phyloP scores from a whole-genome alignment of 2,113 vertebrate genomes.

The Catharus fuscescens region DNA sequence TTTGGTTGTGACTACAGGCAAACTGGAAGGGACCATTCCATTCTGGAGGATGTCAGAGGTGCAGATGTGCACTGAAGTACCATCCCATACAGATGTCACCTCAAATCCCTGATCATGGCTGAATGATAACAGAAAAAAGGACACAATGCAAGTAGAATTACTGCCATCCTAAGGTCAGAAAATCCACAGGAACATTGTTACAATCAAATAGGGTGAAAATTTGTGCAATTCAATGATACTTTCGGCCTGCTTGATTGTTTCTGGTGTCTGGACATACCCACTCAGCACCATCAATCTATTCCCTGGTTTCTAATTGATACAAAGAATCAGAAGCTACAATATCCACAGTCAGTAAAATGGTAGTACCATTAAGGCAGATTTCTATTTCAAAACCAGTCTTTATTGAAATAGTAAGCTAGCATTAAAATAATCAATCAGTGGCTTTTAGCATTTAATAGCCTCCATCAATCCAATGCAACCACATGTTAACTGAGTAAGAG shows the following conservation, averaged over 20 bases:
- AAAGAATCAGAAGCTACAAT: neutral
- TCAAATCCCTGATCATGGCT: neutral
- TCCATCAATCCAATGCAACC: neutral
- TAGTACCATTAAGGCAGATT: neutral
- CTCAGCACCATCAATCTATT: neutral
- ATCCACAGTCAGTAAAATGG: neutral
- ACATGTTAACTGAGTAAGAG: neutral
- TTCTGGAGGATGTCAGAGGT: neutral
- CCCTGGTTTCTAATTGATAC: neutral
- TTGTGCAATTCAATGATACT: neutral
- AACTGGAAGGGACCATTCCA: neutral
- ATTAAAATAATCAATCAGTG: neutral
- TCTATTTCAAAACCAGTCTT: neutral
- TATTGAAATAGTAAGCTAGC: neutral
- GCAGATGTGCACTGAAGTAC: neutral
- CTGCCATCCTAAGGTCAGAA: neutral
- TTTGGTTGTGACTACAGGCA: neutral
- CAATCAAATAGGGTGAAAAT: neutral
- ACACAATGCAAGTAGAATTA: neutral
- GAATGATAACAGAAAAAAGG: neutral
- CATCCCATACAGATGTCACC: fast-evolving
- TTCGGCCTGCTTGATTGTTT: neutral
- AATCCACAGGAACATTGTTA: neutral
- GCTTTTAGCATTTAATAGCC: neutral
- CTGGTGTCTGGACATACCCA: neutral